These are phyloP conservation scores for Candidula unifasciata DNA, from an alignment of 2,888 invertebrate genomes.

Conservation along the genomic window DNA sequence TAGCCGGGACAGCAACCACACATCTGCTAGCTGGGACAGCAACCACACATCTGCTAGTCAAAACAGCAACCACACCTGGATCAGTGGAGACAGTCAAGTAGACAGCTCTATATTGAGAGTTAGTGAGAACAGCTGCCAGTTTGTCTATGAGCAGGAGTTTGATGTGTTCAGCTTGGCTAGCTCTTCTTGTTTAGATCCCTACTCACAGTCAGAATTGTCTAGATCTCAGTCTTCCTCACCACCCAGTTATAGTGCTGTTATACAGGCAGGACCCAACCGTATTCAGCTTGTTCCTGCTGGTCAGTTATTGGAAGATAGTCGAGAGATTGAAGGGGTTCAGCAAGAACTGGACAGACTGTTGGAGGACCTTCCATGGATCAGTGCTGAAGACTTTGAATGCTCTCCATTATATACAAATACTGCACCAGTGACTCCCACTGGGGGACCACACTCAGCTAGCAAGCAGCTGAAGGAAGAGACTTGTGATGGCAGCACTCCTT, in stretches of 20 bases:
- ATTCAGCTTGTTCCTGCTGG: constrained; percentile 71
- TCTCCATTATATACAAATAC: constrained; percentile 59
- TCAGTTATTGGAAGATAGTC: constrained; percentile 54
- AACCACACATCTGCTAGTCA: too few species aligned
- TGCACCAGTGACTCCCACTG: constrained; percentile 42
- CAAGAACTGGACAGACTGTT: constrained; percentile 67
- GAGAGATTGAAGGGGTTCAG: constrained; percentile 52
- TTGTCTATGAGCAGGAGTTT: constrained; percentile 71
- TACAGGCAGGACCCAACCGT: constrained; percentile 72
- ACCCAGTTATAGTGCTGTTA: constrained; percentile 71
- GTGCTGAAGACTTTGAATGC: constrained; percentile 68
- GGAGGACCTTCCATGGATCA: constrained; percentile 69
- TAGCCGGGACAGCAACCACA: constrained; percentile 51
- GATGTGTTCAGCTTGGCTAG: constrained; percentile 69
- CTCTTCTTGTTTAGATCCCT: constrained; percentile 57
- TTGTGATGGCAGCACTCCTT: constrained; percentile 63
- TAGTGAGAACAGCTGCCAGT: constrained; percentile 72
- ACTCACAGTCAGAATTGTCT: constrained; percentile 55
- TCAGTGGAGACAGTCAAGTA: constrained; percentile 65
- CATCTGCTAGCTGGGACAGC: constrained; percentile 58
- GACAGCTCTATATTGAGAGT: constrained; percentile 61
- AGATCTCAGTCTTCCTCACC: constrained; percentile 59
- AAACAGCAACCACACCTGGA: background rate
- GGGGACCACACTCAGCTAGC: constrained; percentile 41
- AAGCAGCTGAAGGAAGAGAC: constrained; percentile 47